phyloP scores from a whole-genome alignment of 2,113 vertebrate genomes.

The Poecile atricapillus region DNA sequence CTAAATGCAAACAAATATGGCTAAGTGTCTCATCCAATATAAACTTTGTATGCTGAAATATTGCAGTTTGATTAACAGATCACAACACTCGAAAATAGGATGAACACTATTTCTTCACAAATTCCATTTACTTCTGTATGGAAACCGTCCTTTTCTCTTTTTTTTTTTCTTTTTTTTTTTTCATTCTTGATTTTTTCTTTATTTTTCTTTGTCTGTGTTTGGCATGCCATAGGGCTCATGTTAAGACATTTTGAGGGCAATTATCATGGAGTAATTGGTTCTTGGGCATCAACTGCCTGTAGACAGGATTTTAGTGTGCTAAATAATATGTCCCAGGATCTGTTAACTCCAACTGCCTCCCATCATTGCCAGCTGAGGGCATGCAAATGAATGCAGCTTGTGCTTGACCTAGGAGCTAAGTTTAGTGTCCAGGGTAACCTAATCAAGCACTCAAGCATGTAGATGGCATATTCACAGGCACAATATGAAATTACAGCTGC shows the following conservation, averaged over 20 bases:
- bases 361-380: neutral
- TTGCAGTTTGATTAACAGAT: neutral
- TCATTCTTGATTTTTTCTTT: neutral
- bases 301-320: neutral
- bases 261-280: neutral
- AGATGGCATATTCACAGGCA: neutral
- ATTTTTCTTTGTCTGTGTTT: neutral
- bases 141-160: neutral
- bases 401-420: neutral
- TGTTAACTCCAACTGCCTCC: neutral
- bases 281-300: neutral
- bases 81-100: neutral
- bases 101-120: neutral
- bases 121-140: neutral
- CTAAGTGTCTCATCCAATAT: neutral
- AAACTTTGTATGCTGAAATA: neutral
- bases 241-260: neutral
- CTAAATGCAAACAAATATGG: neutral
- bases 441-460: neutral
- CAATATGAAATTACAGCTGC: neutral
- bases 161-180: neutral
- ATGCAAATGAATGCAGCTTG: neutral
- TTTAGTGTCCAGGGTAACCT: neutral
- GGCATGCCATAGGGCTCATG: rapidly evolving
- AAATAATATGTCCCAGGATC: neutral